Base-by-base conservation (phyloP, 2,797 vertebrate species). In the Tolypeutes matacus region DNA sequence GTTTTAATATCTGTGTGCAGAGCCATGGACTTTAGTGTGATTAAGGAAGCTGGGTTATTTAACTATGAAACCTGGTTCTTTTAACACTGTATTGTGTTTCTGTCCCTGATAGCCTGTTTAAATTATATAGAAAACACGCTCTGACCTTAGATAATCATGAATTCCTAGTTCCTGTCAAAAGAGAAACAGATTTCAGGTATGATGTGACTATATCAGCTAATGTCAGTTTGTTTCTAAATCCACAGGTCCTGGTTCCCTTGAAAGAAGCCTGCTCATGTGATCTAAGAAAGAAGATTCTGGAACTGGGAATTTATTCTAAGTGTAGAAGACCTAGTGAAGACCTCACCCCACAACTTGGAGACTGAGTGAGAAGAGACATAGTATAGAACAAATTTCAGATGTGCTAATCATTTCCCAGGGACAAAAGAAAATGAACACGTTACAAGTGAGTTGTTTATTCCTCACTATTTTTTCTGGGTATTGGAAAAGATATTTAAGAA, bases 381-480 rank as follows among this genome's bases (percentile, higher is more conserved):
- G 42, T 6, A 23, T 7, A 42, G 53, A 73, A 18, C 82, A 39
- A 29, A 11, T 15, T 80, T 84, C 80, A 34, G 58, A 20, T 12
- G 73, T 75, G 36, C 23, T 34, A 3, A 53, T 62, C 56, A 12
- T 81, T 72, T 39, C 9, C 5, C 39, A 34, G 27, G n/a, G 31
- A 15, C 58, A 81, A 51, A 81, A 58, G 91, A 81, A 77, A 83
- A 88, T 86, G 86, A 73, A 73, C 62, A 62, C 31, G 23, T 72
- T 81, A 56, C 93, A 93, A 92, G 96, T 97, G 64, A 94, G 95
- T 77, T 67, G 34, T 86, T 88, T n/a, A 29, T 76, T 89, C 34
- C 60, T 94, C 5, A 5, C 82, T 70, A 21, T 78, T 96, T 95
- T 69, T 11, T 64, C 21, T 72, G 75, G 21, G 39, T 2, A 9